Base-by-base conservation (phyloP, 2,888 invertebrate genomes). In the Liodrosophila aerea region DNA sequence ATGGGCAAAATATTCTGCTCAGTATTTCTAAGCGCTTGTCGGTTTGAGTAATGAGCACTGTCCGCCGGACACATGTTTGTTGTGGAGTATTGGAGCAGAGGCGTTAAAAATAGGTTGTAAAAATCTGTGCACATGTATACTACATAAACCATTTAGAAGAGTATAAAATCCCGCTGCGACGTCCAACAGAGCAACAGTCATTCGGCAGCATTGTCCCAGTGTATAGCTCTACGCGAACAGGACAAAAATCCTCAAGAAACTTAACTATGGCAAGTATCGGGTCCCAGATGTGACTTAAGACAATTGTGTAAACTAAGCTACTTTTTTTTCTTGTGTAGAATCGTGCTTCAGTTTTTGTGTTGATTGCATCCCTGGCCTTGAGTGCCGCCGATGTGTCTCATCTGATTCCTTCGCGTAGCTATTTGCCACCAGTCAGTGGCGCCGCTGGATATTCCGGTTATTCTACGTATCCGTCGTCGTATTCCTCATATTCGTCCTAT, bases 361-460 rank as follows among this genome's bases (percentile, higher is more conserved):
- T 87, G 34, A 50, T 83, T 39, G 70, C 70, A 46, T 56, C 80
- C 8, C 37, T 87, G 64, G 72, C 74, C 1, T 18, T 78, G 31
- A 65, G 76, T 22, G 62, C 57, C 8, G 88, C 73, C 1, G 88
- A 88, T 57, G 87, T 88, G 9, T 78, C 88, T 4, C 87, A 88
- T 49, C 54, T 87, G 47, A 56, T 75, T 18, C 68, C 87, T 12
- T 66, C 83, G 27, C 65, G 73, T 22, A 63, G 49, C 40, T 87
- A 87, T 40, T 64, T 88, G 68, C 88, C 87, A 9, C 85, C 87
- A 0, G 43, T 73, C 41, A 73, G 66, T 11, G 73, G 81, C 1
- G 56, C 60, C 0, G 16, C 51, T 33, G 51, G 64, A 39, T 67
- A 64, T 37, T 22, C 22, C 22, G 46, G 62, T 30, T 68, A 64